These are phyloP conservation scores for Amphilophus citrinellus DNA, from an alignment of 2,113 vertebrate genomes.

Conservation along the genomic window DNA sequence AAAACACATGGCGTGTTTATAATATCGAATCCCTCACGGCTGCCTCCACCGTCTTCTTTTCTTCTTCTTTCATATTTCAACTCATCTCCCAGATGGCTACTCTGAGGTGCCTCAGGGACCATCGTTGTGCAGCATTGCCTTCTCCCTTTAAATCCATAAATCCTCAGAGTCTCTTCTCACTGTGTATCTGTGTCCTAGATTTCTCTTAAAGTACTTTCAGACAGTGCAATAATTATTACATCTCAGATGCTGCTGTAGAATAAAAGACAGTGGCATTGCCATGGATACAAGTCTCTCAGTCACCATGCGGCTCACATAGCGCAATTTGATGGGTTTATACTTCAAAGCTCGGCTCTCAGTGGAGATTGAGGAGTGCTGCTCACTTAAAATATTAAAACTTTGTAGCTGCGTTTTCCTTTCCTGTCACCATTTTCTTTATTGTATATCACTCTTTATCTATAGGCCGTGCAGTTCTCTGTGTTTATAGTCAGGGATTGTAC, in stretches of 20 bases:
- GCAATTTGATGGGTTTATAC: neutral
- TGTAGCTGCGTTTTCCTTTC: neutral
- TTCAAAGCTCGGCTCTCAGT: neutral
- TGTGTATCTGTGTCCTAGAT: neutral
- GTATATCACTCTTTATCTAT: neutral
- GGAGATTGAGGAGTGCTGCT: neutral
- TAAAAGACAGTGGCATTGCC: conserved; percentile 41
- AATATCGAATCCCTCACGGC: neutral
- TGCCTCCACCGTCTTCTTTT: neutral
- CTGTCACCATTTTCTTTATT: neutral
- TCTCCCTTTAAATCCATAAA: neutral
- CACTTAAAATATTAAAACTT: conserved; percentile 14
- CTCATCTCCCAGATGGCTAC: neutral
- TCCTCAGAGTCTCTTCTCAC: neutral
- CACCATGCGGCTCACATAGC: neutral
- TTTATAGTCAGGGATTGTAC: neutral
- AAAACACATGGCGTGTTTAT: neutral
- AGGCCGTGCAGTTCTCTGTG: neutral
- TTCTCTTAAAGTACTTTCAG: neutral
- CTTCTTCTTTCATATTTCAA: neutral
- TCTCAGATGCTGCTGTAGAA: conserved; percentile 3
- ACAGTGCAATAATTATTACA: neutral
- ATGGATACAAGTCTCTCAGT: conserved; percentile 42
- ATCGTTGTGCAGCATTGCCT: neutral
- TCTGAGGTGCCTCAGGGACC: neutral